Conservation (phyloP, 1,140 invertebrate genomes). For the Sycophila sp. region DNA sequence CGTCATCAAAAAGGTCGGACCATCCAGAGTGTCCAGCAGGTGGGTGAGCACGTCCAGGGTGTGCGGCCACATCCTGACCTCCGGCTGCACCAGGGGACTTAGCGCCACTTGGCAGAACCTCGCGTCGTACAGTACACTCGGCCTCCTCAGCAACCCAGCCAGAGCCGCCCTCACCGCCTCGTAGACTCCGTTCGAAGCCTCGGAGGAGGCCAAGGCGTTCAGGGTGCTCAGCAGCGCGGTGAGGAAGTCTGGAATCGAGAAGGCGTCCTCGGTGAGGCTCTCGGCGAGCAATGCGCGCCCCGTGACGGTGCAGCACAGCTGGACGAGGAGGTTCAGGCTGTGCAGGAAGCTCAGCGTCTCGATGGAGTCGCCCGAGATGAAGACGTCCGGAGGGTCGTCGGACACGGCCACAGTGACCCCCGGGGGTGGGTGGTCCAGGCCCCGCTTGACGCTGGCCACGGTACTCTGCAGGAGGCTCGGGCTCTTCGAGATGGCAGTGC, state of each 20-base stretch:
- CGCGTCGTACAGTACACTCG: conserved; percentile 47
- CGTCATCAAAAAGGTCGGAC: conserved; percentile 47
- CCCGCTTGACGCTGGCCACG: conserved; percentile 44
- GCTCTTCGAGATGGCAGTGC: conserved; percentile 51
- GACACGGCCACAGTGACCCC: conserved; percentile 47
- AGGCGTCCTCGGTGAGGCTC: conserved; percentile 43
- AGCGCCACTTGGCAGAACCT: conserved; percentile 55
- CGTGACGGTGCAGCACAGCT: conserved; percentile 51
- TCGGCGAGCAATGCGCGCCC: conserved; percentile 52
- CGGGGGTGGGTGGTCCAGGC: conserved; percentile 48
- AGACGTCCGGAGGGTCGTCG: conserved; percentile 55
- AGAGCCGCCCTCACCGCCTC: conserved; percentile 51
- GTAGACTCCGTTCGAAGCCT: conserved; percentile 53
- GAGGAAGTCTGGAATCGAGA: conserved; percentile 52
- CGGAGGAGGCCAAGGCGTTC: conserved; percentile 50
- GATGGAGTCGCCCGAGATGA: conserved; percentile 59
- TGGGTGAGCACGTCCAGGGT: conserved; percentile 53
- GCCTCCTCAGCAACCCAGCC: conserved; percentile 49
- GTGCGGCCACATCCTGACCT: conserved; percentile 57
- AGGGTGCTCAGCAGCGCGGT: conserved; percentile 49
- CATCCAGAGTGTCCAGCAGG: conserved; percentile 56
- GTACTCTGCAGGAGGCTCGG: conserved; percentile 52
- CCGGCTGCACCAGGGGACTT: conserved; percentile 49
- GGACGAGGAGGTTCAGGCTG: conserved; percentile 53
- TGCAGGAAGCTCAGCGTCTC: conserved; percentile 60